Evolutionary conservation across 2,797 vertebrate species (phyloP), one percentile per base, ranked within the genome.

Genomic region (Notolabrus celidotus): DNA sequence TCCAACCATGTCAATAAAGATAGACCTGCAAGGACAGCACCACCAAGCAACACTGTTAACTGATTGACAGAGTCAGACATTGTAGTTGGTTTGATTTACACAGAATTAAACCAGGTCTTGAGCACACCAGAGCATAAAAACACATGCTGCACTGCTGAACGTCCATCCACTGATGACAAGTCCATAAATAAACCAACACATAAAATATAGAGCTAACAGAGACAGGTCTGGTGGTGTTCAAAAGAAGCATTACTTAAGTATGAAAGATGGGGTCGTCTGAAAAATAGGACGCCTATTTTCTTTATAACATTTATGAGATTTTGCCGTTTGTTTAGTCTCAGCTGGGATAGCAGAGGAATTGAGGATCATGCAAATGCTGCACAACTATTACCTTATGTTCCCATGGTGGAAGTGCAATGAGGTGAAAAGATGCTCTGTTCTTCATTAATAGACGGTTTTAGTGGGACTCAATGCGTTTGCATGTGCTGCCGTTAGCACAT

Each of bases 71-170:
- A 42, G 45, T 67, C 33, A 34, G 42, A 67, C 47, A 51, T 3
- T 23, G 49, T 14, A 47, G 49, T 55, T 76, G 31, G 20, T 73
- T 47, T 12, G 25, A 71, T 33, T 38, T 29, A 22, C 56, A 5
- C 0, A 25, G 6, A 69, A 10, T 25, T 29, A 57, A 41, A 52
- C 20, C 27, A 47, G 56, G 34, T 38, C 31, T 20, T 34, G 45
- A 62, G 59, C 61, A 65, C 34, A 69, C 51, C 42, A 34, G 71
- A 51, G 34, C 64, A 67, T 74, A 71, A 77, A 56, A 55, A 69
- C 27, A 68, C 61, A 77, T 67, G 73, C 71, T 78, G 52, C 68
- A 61, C 47, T 23, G 75, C 55, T 52, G 50, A 55, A 34, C 2
- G 0, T 61, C 64, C 29, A 22, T 47, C 36, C 15, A 55, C 1